Conservation (phyloP, 2,797 vertebrate species). For the Fundulus diaphanus region DNA sequence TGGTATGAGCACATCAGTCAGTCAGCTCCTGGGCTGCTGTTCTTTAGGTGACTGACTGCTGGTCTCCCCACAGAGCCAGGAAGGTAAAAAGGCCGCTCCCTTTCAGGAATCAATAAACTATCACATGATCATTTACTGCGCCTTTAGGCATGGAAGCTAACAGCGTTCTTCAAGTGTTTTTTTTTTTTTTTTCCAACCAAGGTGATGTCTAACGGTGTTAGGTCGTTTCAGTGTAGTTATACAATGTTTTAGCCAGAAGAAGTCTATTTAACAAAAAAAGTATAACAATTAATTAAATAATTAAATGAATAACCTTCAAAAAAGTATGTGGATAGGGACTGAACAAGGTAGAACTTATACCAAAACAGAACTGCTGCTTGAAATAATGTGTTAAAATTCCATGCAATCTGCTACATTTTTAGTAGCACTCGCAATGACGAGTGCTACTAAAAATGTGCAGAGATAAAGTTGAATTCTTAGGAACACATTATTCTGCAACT, state of each 20-base stretch:
- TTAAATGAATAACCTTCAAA: not conserved
- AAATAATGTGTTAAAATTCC: not conserved
- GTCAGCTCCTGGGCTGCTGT: slow-evolving; percentile 24
- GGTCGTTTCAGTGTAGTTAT: slow-evolving; percentile 17
- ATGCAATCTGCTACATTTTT: too few species aligned
- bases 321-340: not conserved
- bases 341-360: not conserved
- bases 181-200: not conserved
- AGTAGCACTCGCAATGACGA: too few species aligned
- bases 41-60: slow-evolving; percentile 44
- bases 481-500: too few species aligned
- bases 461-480: too few species aligned
- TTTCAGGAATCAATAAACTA: slow-evolving; percentile 56
- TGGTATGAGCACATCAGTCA: slow-evolving; percentile 15
- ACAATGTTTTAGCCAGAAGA: not conserved
- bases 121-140: slow-evolving; percentile 46
- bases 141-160: slow-evolving; percentile 37
- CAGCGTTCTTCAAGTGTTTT: slow-evolving; percentile 1
- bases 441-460: too few species aligned
- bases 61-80: not conserved
- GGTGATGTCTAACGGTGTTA: slow-evolving; percentile 17
- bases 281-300: not conserved
- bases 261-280: not conserved
- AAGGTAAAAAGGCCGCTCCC: slow-evolving; percentile 21
- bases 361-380: not conserved